Evolutionary conservation across 1,140 invertebrate genomes (phyloP).

Genomic region (Lycorma delicatula): DNA sequence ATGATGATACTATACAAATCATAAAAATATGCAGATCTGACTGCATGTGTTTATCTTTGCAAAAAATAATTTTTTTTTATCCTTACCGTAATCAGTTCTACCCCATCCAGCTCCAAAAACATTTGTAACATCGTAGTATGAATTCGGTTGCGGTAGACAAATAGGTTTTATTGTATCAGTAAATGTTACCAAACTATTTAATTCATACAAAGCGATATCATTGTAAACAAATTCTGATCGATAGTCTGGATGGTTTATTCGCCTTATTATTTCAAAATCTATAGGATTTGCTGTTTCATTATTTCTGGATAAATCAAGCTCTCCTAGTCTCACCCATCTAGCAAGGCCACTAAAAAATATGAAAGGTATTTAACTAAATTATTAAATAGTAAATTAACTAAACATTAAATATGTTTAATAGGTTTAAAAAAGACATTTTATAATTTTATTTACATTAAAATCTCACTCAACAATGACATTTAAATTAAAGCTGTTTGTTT

Average conservation of each 20-base stretch:
- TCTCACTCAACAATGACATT: no score
- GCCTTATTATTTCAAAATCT: constrained; percentile 32
- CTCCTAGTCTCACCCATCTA: constrained; percentile 28
- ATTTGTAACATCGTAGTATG: background rate
- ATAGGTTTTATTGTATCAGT: constrained; percentile 38
- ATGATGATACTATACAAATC: no score
- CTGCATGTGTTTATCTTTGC: no score
- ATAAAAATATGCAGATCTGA: no score
- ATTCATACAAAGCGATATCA: constrained; percentile 51
- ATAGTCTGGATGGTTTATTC: constrained; percentile 42
- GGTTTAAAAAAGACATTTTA: no score
- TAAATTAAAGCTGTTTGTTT: no score
- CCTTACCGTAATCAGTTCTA: constrained; percentile 25
- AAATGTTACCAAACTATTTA: constrained; percentile 34
- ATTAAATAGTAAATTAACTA: no score
- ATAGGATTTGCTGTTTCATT: constrained; percentile 23
- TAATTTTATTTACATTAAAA: no score
- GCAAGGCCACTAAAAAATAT: constrained; percentile 18
- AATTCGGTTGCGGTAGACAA: constrained; percentile 32
- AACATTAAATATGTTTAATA: no score
- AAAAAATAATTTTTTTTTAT: no score
- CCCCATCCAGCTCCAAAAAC: constrained; percentile 47
- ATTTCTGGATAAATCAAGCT: constrained; percentile 25
- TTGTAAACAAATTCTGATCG: constrained; percentile 40
- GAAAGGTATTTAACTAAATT: background rate